Evolutionary conservation across 2,888 invertebrate species (phyloP).

Genomic region (Sesamia inferens): DNA sequence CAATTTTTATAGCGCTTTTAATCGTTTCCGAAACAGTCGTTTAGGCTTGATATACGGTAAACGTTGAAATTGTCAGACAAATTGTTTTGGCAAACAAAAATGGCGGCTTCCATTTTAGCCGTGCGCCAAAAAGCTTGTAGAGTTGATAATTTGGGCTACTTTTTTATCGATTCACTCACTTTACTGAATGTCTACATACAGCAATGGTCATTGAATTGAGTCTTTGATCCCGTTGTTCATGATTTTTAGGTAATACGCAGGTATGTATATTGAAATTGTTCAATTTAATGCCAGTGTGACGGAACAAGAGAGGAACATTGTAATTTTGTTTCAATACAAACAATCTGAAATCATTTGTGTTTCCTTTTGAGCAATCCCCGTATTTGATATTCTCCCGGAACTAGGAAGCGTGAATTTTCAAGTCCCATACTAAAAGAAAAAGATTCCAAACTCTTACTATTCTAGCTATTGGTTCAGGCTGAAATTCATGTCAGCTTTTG

Average conservation of each 20-base stretch:
- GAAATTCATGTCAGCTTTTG: too few species aligned
- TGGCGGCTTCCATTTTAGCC: background rate
- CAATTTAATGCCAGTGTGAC: constrained; percentile 68
- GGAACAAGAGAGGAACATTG: constrained; percentile 75
- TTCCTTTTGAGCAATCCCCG: constrained; percentile 61
- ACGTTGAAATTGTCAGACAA: background rate
- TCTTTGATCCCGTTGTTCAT: constrained; percentile 30
- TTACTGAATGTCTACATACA: background rate
- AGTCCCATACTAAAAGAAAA: too few species aligned
- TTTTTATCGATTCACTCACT: background rate
- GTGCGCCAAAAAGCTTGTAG: background rate
- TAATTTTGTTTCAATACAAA: constrained; percentile 83
- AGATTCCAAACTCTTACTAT: too few species aligned
- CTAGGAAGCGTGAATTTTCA: too few species aligned
- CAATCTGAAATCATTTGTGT: constrained; percentile 75
- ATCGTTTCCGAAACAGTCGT: background rate
- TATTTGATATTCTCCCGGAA: background rate
- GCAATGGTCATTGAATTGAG: too few species aligned
- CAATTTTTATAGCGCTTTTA: background rate
- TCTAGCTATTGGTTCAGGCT: too few species aligned
- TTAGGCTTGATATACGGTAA: background rate
- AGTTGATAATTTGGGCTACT: background rate
- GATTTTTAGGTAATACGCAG: background rate
- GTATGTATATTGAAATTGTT: constrained; percentile 27
- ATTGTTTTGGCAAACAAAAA: background rate